Base-by-base conservation (phyloP, 2,888 invertebrate genomes). In the Argyra leucocephala region DNA sequence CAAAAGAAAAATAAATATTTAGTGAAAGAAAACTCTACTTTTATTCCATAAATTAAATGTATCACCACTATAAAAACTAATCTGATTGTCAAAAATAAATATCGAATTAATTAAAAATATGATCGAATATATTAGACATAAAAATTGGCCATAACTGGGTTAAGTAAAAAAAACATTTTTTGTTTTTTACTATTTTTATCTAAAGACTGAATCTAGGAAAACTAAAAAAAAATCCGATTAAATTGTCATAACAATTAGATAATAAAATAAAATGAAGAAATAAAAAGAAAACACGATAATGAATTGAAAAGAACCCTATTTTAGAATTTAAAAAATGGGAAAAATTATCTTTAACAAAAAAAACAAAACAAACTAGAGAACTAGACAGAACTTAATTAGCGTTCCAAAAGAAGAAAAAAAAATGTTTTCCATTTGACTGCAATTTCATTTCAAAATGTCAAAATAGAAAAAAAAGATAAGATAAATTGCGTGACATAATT, bases 401-500 rank as follows among this genome's bases (percentile, higher is more conserved):
- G 9, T 48, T 48, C 48, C n/a, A 18, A 48, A 18, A 18, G 12
- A 48, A 48, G 18, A 37, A 15, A 3, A 12, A 37, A 10, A 37
- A 48, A 48, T 12, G 10, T 7, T 48, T 48, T 48, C 48, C 48
- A n/a, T 18, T 18, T 48, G 48, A 48, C 48, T 48, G 48, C 48
- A 48, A 5, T n/a, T 48, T 48, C 12, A 48, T 48, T 48, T 18
- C 15, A 48, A 48, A 48, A 48, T 48, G 9, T 18, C 31, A 31
- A 31, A 6, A 31, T 31, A 7, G 7, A 31, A 31, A 31, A 2
- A n/a, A 31, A 31, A 12, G 31, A 7, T 4, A 10, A 18, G 48
- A 48, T 48, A 48, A 48, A 48, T 48, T 48, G 48, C 48, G 48
- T 48, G 48, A 48, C 48, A 48, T 48, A 48, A 48, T 48, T 48